A percentile compares a stretch with the other conserved stretches of the same genome.
Evolutionary conservation across 2,113 vertebrate genomes (phyloP).

Genomic region (Serilophus lunatus): DNA sequence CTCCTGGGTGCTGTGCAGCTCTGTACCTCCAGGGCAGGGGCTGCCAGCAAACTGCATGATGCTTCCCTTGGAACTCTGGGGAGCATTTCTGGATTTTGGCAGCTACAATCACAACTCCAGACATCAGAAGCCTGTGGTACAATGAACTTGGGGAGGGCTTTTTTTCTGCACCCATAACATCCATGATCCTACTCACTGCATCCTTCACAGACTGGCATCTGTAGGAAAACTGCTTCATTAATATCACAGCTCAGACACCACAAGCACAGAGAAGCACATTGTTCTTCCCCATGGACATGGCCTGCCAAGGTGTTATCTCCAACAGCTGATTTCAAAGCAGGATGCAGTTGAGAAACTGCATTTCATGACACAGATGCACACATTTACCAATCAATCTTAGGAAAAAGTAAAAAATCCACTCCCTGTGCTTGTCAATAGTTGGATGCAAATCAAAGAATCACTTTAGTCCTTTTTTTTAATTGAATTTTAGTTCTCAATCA

Average conservation of each 20-base stretch:
- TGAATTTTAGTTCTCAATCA: conserved; percentile 2
- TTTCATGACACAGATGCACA: not conserved
- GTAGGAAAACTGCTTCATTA: not conserved
- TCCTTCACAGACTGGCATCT: not conserved
- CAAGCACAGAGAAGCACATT: not conserved
- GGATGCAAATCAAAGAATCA: not conserved
- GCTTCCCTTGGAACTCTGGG: not conserved
- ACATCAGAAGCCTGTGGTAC: not conserved
- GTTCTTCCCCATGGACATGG: not conserved
- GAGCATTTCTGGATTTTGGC: not conserved
- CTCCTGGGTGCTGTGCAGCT: not conserved
- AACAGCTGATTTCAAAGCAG: not conserved
- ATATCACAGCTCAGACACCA: not conserved
- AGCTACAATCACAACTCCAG: accelerated
- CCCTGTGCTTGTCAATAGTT: not conserved
- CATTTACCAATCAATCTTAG: not conserved
- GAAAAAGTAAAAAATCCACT: not conserved
- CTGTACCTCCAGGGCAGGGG: not conserved
- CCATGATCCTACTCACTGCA: not conserved
- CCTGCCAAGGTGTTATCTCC: not conserved
- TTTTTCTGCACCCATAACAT: not conserved
- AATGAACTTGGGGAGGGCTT: not conserved
- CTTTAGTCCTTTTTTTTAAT: not conserved
- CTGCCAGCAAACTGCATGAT: not conserved
- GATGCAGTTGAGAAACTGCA: not conserved